These are phyloP conservation scores for Probosciger aterrimus DNA, from an alignment of 2,113 vertebrate genomes.

Conservation along the genomic window DNA sequence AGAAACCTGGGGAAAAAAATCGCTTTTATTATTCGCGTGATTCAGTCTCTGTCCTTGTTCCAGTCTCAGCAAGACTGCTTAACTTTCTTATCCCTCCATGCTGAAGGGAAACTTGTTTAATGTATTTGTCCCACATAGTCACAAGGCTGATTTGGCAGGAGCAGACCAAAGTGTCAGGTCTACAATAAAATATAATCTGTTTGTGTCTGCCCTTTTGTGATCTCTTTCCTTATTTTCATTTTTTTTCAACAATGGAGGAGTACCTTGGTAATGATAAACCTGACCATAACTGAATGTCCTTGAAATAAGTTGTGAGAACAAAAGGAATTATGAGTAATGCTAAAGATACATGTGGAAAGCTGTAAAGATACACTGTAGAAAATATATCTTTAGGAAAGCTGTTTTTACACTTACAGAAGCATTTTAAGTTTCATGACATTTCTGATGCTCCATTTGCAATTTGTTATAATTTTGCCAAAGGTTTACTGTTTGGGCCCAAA, in stretches of 20 bases:
- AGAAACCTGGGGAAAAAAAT: not conserved
- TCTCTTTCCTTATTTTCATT: not conserved
- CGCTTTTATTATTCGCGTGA: not conserved
- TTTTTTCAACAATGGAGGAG: not conserved
- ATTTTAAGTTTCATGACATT: not conserved
- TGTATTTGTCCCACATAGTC: not conserved
- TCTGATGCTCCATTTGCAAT: not conserved
- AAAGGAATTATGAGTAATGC: not conserved
- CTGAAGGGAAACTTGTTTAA: not conserved
- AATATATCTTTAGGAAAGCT: not conserved
- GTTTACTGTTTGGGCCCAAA: not conserved
- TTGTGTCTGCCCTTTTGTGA: not conserved
- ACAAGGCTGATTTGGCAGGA: not conserved
- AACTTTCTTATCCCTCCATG: not conserved
- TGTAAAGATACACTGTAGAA: not conserved
- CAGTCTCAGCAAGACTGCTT: not conserved
- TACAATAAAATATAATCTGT: not conserved
- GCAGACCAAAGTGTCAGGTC: not conserved
- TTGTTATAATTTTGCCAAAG: not conserved
- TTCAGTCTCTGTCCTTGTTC: not conserved
- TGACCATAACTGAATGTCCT: not conserved
- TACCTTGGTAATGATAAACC: not conserved
- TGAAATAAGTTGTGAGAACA: not conserved
- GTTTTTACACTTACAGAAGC: not conserved
- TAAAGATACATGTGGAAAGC: not conserved